phyloP scores from a whole-genome alignment of 1,140 invertebrate genomes.

The Paraescarpia echinospica region DNA sequence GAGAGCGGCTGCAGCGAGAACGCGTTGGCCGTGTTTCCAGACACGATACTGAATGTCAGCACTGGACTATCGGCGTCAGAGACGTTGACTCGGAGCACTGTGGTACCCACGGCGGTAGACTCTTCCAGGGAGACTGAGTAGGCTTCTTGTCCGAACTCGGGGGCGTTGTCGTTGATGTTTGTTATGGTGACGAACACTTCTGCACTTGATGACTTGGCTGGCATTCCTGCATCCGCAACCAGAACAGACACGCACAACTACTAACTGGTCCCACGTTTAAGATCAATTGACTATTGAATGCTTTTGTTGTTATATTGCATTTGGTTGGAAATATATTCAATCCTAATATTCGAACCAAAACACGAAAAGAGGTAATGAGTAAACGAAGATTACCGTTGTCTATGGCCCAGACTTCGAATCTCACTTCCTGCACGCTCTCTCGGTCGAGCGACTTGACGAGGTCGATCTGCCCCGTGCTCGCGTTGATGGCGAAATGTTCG shows the following conservation, averaged over 20 bases:
- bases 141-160: not conserved
- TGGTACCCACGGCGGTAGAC: constrained; percentile 14
- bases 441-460: not conserved
- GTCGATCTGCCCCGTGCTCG: not conserved
- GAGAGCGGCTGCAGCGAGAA: not conserved
- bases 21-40: not conserved
- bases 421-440: not conserved
- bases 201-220: too few relatives aligned
- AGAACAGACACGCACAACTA: too few relatives aligned
- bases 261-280: too few relatives aligned
- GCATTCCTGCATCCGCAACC: too few relatives aligned
- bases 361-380: not conserved
- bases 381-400: not conserved
- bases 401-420: not conserved
- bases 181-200: too few relatives aligned
- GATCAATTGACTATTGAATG: too few relatives aligned
- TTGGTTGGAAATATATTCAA: too few relatives aligned
- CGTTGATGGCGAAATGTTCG: not conserved
- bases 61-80: not conserved
- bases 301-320: too few relatives aligned
- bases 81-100: not conserved
- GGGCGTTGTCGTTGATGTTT: too few relatives aligned
- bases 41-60: not conserved
- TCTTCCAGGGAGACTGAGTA: constrained; percentile 27
- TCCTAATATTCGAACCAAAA: too few relatives aligned